Percentiles rank a stretch among this genome's conserved stretches.
phyloP scores from a whole-genome alignment of 1,140 invertebrate genomes.

The Globodera ellingtonae region DNA sequence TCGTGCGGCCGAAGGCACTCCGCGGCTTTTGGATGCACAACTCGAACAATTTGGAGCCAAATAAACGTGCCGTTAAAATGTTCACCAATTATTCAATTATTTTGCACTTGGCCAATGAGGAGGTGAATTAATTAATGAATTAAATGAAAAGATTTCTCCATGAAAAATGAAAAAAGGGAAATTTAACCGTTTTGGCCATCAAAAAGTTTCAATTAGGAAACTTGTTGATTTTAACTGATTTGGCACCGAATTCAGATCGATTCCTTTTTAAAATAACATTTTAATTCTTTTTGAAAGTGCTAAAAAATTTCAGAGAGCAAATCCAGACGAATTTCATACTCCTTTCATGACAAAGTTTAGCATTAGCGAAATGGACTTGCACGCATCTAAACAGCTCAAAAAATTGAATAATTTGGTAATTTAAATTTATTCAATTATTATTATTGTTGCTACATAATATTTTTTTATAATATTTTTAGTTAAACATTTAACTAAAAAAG shows the following conservation, averaged over 20 bases:
- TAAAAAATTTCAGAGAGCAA: conserved; percentile 22
- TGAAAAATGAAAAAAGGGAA: too few species aligned
- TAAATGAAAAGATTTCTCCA: too few species aligned
- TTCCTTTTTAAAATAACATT: too few species aligned
- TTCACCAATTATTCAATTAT: conserved; percentile 30
- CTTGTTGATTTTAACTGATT: too few species aligned
- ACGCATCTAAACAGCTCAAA: conserved; percentile 2
- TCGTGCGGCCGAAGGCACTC: conserved; percentile 33
- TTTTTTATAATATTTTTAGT: neutral
- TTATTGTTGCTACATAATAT: neutral
- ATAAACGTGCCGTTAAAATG: neutral
- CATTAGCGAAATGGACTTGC: conserved; percentile 17
- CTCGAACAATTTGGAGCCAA: conserved; percentile 19
- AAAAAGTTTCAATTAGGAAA: too few species aligned
- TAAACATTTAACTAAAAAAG: too few species aligned
- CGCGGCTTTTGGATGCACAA: conserved; percentile 44
- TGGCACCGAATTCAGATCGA: too few species aligned
- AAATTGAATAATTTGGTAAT: neutral
- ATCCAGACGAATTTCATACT: conserved; percentile 16
- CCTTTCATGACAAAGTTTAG: conserved; percentile 17
- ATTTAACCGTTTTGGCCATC: too few species aligned
- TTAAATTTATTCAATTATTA: neutral
- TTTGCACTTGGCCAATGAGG: conserved; percentile 29
- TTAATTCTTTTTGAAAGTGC: too few species aligned
- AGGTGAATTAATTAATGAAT: neutral